These are phyloP conservation scores for Petrosia ficiformis DNA, from an alignment of 37 sponge, comb jelly and placozoan species.

Conservation along the genomic window DNA sequence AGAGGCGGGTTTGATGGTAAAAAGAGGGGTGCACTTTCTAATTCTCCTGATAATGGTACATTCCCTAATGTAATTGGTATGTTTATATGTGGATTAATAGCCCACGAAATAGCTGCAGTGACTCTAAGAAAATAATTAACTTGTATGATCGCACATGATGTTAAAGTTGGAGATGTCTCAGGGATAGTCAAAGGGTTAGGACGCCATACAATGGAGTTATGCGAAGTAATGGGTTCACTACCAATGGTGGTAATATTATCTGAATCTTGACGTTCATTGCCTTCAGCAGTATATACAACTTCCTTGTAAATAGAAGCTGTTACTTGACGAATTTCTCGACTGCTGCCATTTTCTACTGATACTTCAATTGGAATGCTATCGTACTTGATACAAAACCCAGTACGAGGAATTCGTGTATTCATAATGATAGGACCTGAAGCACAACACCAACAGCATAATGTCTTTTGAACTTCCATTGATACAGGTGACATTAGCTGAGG, in stretches of 20 bases:
- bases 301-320: conserved; percentile 20
- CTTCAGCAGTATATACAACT: conserved; percentile 33
- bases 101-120: conserved; percentile 13
- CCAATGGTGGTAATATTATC: background rate
- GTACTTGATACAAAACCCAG: no score
- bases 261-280: background rate
- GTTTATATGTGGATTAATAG: no score
- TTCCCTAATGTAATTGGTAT: no score
- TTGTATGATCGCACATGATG: conserved; percentile 22
- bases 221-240: conserved; percentile 5
- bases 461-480: conserved; percentile 35
- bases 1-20: no score
- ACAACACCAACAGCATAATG: conserved; percentile 75
- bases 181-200: conserved; percentile 27
- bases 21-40: no score
- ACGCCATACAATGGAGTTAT: background rate
- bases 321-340: conserved; percentile 21
- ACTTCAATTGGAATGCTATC: no score
- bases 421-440: conserved; percentile 56
- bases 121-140: conserved; percentile 22
- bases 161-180: conserved; percentile 3
- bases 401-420: no score
- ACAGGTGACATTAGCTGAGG: conserved; percentile 20
- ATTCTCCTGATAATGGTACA: no score
- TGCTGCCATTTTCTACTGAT: conserved; percentile 41